Conservation (phyloP, 1,140 invertebrate genomes). For the Saccostrea echinata region DNA sequence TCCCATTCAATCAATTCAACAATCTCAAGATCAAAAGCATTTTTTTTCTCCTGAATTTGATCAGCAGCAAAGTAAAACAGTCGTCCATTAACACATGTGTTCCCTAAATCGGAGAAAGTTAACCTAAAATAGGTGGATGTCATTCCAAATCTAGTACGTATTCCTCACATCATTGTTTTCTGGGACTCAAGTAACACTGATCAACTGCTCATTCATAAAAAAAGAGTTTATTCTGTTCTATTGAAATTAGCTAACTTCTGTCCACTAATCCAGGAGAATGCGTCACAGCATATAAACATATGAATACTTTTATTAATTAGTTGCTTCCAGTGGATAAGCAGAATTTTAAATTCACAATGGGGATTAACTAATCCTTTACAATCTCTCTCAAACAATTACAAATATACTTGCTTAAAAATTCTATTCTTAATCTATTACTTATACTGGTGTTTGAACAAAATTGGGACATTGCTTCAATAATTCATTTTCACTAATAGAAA, state of each 20-base stretch:
- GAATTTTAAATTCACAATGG: background rate
- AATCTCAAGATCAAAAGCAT: background rate
- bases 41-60: background rate
- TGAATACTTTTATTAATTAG: background rate
- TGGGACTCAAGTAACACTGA: too few relatives aligned
- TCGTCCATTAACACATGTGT: background rate
- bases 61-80: background rate
- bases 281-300: background rate
- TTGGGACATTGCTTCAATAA: background rate
- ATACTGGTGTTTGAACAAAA: background rate
- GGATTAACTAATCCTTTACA: background rate
- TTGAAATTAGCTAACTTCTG: conserved; percentile 6
- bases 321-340: background rate
- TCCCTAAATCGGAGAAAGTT: background rate
- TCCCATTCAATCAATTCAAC: too few relatives aligned
- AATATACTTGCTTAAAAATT: background rate
- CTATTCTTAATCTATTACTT: background rate
- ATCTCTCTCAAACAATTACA: background rate
- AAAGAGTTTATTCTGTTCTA: background rate
- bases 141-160: background rate
- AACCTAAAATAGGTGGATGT: background rate
- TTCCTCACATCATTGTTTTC: too few relatives aligned
- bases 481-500: background rate
- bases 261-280: background rate
- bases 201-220: background rate